These are phyloP conservation scores for Drosophila sulfurigaster DNA, from an alignment of 1,140 invertebrate species.

Conservation along the genomic window DNA sequence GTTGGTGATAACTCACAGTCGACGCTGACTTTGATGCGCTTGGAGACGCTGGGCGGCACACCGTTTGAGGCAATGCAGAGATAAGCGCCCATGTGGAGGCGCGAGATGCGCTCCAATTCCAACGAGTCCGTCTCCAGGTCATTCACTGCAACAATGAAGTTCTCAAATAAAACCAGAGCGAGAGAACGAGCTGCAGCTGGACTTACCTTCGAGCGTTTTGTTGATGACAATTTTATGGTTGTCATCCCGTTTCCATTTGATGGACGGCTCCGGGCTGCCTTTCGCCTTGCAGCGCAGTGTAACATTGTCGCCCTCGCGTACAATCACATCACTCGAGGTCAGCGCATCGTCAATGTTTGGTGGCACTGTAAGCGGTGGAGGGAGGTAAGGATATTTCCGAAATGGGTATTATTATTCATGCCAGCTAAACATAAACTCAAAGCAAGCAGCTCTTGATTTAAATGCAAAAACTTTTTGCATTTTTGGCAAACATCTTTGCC, in stretches of 20 bases:
- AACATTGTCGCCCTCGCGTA: slow-evolving; percentile 95
- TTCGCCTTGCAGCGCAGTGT: slow-evolving; percentile 94
- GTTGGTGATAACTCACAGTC: slow-evolving; percentile 91
- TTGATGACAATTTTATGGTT: slow-evolving; percentile 93
- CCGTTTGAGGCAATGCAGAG: slow-evolving; percentile 94
- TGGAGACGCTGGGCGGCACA: slow-evolving; percentile 93
- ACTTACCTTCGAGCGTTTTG: slow-evolving; percentile 91
- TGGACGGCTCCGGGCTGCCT: slow-evolving; percentile 94
- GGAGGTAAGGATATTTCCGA: neutral
- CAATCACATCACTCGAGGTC: slow-evolving; percentile 95
- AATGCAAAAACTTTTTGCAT: slow-evolving; percentile 64
- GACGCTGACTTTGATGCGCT: slow-evolving; percentile 96
- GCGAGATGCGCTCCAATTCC: slow-evolving; percentile 94
- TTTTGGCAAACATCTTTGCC: slow-evolving; percentile 50
- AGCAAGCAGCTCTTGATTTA: slow-evolving; percentile 53
- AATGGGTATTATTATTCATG: slow-evolving; percentile 49
- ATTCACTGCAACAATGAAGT: slow-evolving; percentile 86
- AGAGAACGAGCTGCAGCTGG: slow-evolving; percentile 7
- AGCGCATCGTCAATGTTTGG: slow-evolving; percentile 95
- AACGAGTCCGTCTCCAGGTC: slow-evolving; percentile 93
- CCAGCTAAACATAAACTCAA: slow-evolving; percentile 54
- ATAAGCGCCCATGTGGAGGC: slow-evolving; percentile 96
- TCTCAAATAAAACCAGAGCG: neutral
- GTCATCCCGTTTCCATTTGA: slow-evolving; percentile 96
- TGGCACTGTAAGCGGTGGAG: slow-evolving; percentile 88